Conservation (phyloP, 64 coral and sea anemone genomes). For the Orbicella faveolata region DNA sequence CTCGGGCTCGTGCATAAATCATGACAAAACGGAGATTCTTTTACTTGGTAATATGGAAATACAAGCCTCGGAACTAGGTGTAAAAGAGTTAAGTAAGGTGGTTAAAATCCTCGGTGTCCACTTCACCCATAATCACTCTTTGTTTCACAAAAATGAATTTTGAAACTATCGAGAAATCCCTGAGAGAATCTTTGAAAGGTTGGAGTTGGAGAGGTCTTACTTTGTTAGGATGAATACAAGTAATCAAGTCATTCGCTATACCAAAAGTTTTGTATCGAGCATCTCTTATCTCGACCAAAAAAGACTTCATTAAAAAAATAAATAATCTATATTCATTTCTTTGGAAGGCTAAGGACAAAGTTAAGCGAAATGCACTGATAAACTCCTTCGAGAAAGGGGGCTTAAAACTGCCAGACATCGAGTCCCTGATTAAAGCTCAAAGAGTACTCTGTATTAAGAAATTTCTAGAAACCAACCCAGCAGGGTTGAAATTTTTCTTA, state of each 20-base stretch:
- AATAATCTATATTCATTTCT: conserved; percentile 27
- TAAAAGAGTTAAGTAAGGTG: not conserved
- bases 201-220: conserved; percentile 7
- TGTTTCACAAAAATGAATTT: not conserved
- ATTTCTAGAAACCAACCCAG: not conserved
- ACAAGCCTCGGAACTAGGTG: not conserved
- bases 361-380: conserved; percentile 14
- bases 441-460: conserved; percentile 43
- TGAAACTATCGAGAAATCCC: not conserved
- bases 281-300: not conserved
- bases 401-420: conserved; percentile 3
- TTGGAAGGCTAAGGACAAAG: conserved; percentile 59
- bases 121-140: not conserved
- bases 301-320: conserved; percentile 38
- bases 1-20: not conserved
- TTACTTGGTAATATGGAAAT: not conserved
- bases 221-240: not conserved
- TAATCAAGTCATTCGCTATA: conserved; percentile 23
- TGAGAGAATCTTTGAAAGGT: not conserved
- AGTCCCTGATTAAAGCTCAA: conserved; percentile 21
- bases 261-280: conserved; percentile 43
- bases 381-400: conserved; percentile 23
- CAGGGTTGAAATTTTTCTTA: conserved; percentile 20
- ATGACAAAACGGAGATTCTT: not conserved
- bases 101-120: not conserved